These are phyloP conservation scores for Drosophila tristis DNA, from an alignment of 1,140 invertebrate species.

Conservation along the genomic window DNA sequence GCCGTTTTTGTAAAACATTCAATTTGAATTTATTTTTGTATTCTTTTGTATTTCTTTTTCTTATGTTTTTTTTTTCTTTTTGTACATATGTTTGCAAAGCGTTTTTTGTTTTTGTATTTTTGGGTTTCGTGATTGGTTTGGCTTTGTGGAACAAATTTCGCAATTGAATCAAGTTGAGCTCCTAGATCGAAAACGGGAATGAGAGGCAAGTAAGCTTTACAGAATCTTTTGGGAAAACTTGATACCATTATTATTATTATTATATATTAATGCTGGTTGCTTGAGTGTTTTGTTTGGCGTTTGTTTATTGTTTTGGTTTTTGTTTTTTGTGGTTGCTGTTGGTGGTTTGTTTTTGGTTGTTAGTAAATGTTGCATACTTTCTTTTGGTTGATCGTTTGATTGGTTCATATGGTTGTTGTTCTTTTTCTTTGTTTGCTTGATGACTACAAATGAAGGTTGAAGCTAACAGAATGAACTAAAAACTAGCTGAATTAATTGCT, in stretches of 20 bases:
- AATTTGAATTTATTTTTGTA: slow-evolving; percentile 48
- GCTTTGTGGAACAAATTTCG: slow-evolving; percentile 83
- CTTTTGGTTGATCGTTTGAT: slow-evolving; percentile 76
- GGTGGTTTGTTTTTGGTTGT: slow-evolving; percentile 78
- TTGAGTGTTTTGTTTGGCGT: slow-evolving; percentile 52
- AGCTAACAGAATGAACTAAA: slow-evolving; percentile 44
- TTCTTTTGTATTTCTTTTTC: slow-evolving; percentile 16
- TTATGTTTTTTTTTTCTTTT: slow-evolving; percentile 15
- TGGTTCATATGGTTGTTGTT: slow-evolving; percentile 68
- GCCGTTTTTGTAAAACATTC: slow-evolving; percentile 82
- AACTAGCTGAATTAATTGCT: slow-evolving; percentile 43
- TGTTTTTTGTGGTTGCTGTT: slow-evolving; percentile 42
- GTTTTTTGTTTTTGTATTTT: slow-evolving; percentile 42
- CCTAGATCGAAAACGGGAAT: slow-evolving; percentile 84
- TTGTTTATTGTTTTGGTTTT: slow-evolving; percentile 54
- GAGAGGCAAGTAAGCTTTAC: slow-evolving; percentile 84
- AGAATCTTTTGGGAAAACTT: slow-evolving; percentile 84
- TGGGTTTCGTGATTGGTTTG: slow-evolving; percentile 40
- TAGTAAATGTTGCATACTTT: slow-evolving; percentile 82
- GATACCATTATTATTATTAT: slow-evolving; percentile 74
- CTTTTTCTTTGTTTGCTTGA: slow-evolving; percentile 40
- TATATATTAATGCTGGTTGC: slow-evolving; percentile 54
- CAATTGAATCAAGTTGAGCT: slow-evolving; percentile 84
- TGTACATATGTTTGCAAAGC: slow-evolving; percentile 31
- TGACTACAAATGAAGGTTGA: slow-evolving; percentile 71